Conservation (phyloP, 2,113 vertebrate species). For the Scalopus aquaticus region DNA sequence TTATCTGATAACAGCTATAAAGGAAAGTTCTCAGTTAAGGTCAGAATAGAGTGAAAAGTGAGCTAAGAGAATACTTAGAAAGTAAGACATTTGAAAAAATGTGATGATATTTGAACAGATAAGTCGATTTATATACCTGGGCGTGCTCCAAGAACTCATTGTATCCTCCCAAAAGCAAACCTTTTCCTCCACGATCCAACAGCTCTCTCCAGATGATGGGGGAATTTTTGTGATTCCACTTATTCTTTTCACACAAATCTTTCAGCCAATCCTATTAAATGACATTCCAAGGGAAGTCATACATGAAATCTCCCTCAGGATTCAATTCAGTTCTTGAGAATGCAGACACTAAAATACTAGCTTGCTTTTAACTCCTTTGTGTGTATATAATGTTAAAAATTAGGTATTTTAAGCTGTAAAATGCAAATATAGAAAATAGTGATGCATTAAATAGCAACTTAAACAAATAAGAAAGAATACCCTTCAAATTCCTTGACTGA, state of each 20-base stretch:
- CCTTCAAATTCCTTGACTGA: neutral
- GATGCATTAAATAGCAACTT: neutral
- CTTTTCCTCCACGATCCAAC: constrained; percentile 91
- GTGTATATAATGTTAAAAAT: neutral
- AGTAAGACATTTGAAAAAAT: constrained; percentile 10
- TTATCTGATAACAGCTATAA: neutral
- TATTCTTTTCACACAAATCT: constrained; percentile 86
- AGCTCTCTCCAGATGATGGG: constrained; percentile 97
- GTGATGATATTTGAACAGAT: neutral
- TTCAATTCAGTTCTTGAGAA: neutral
- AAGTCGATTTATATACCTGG: constrained; percentile 85
- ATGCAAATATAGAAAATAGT: constrained; percentile 21
- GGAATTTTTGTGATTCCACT: constrained; percentile 89
- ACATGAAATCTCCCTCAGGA: constrained; percentile 1
- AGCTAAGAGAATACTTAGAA: neutral
- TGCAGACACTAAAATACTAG: neutral
- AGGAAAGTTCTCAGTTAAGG: neutral
- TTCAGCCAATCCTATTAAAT: constrained; percentile 90
- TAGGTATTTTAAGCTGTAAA: neutral
- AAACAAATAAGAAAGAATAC: constrained; percentile 14
- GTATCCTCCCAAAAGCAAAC: constrained; percentile 91
- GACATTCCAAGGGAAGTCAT: constrained; percentile 54
- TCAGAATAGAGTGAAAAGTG: neutral
- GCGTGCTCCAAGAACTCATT: constrained; percentile 93
- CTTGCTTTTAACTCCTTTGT: neutral